Conservation (phyloP, 2,888 invertebrate species). For the Oegoconia quadripuncta region DNA sequence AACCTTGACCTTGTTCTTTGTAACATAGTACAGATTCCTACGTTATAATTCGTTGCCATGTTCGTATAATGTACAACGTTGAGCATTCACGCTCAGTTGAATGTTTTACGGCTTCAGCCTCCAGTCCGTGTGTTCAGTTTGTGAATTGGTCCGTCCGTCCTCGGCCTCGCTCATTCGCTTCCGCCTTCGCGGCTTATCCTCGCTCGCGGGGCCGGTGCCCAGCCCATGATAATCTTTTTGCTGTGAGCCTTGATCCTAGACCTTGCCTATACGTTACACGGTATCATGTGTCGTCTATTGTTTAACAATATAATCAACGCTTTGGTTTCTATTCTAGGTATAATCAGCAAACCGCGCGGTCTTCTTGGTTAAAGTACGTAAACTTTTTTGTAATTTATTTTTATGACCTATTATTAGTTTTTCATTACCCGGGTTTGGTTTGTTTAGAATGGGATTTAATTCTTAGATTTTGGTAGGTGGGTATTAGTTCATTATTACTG, state of each 20-base stretch:
- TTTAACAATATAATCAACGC: conserved; percentile 46
- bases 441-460: not conserved
- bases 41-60: too few relatives aligned
- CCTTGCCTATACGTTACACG: conserved; percentile 39
- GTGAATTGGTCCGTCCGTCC: conserved; percentile 69
- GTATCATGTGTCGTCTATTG: conserved; percentile 37
- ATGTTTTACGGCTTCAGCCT: conserved; percentile 8
- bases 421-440: too few relatives aligned
- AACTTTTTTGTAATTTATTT: conserved; percentile 46
- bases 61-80: not conserved
- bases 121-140: conserved; percentile 42
- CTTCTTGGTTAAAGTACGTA: conserved; percentile 77
- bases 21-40: too few relatives aligned
- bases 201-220: conserved; percentile 50
- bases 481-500: not conserved
- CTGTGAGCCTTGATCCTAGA: conserved; percentile 67
- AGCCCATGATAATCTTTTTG: conserved; percentile 72
- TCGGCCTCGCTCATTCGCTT: conserved; percentile 72
- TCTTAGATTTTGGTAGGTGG: not conserved
- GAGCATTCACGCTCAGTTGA: not conserved
- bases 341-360: conserved; percentile 76
- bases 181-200: conserved; percentile 74
- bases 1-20: too few relatives aligned
- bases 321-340: conserved; percentile 76
- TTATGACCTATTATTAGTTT: conserved; percentile 22